Evolutionary conservation across 2,888 invertebrate genomes (phyloP).

Genomic region (Ariolimax columbianus): DNA sequence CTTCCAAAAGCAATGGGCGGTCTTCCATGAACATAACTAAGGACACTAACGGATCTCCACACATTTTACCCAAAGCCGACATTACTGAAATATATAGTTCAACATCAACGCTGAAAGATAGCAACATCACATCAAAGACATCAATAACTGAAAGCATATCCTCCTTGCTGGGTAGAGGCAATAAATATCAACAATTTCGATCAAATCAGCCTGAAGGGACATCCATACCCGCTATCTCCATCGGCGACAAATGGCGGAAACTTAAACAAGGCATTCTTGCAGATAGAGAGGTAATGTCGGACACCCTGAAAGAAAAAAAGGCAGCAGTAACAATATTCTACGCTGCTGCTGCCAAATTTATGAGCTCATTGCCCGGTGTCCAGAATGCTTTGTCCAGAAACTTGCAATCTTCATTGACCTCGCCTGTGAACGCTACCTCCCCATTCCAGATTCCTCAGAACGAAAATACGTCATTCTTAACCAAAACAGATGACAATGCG

Average conservation of each 20-base stretch:
- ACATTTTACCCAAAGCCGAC: conserved; percentile 16
- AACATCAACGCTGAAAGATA: conserved; percentile 32
- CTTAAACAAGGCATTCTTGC: conserved; percentile 32
- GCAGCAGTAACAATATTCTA: conserved; percentile 33
- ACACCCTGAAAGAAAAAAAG: neutral
- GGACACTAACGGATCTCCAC: conserved; percentile 17
- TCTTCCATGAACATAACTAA: conserved; percentile 22
- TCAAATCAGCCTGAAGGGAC: conserved; percentile 18
- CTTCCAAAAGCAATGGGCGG: neutral
- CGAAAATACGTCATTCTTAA: neutral
- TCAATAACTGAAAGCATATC: conserved; percentile 42
- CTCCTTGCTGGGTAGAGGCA: conserved; percentile 30
- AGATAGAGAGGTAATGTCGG: conserved; percentile 13
- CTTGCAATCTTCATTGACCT: neutral
- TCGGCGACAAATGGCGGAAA: conserved; percentile 39
- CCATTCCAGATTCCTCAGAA: neutral
- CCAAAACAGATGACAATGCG: neutral
- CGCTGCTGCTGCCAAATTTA: conserved; percentile 43
- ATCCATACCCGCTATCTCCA: neutral
- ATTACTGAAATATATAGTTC: conserved; percentile 20
- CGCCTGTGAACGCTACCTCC: neutral
- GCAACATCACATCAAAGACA: conserved; percentile 25
- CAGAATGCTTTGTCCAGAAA: conserved; percentile 6
- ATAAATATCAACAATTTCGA: conserved; percentile 17
- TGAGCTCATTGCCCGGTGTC: conserved; percentile 36